phyloP scores from a whole-genome alignment of 2,888 invertebrate species.

The Agonum fuliginosum region DNA sequence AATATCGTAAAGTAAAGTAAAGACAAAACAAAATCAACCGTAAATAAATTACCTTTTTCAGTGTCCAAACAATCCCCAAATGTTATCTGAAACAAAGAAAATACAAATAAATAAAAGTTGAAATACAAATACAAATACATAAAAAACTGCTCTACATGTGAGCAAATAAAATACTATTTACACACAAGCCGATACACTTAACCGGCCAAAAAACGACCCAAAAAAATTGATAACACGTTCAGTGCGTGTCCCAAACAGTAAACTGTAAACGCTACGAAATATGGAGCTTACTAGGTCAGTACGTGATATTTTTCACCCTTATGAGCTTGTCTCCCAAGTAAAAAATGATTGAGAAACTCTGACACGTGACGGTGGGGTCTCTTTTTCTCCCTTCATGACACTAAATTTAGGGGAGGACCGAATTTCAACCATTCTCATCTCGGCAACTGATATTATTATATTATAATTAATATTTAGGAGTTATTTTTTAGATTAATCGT shows the following conservation, averaged over 20 bases:
- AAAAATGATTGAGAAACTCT: constrained; percentile 50
- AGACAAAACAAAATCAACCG: constrained; percentile 16
- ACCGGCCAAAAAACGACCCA: constrained; percentile 13
- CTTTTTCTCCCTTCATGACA: background rate
- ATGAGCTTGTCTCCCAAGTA: constrained; percentile 37
- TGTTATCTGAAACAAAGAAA: constrained; percentile 34
- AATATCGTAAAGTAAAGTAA: too few relatives aligned
- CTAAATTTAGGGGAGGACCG: too few relatives aligned
- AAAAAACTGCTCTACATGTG: constrained; percentile 17
- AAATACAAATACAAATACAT: constrained; percentile 16
- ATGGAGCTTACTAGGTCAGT: constrained; percentile 36
- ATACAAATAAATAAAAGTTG: constrained; percentile 38
- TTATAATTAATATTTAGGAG: too few relatives aligned
- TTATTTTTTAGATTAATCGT: too few relatives aligned
- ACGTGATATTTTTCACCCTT: constrained; percentile 45
- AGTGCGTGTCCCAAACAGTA: constrained; percentile 15
- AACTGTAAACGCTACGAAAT: constrained; percentile 38
- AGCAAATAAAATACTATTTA: constrained; percentile 28
- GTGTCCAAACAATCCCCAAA: background rate
- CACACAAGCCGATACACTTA: constrained; percentile 1
- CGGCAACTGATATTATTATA: too few relatives aligned
- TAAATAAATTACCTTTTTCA: constrained; percentile 8
- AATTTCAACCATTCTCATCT: too few relatives aligned
- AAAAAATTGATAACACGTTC: constrained; percentile 35
- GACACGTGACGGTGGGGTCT: constrained; percentile 11